A percentile compares a stretch with the other conserved stretches of the same genome.
phyloP scores from a whole-genome alignment of 2,888 invertebrate genomes.

The Netelia melanura region DNA sequence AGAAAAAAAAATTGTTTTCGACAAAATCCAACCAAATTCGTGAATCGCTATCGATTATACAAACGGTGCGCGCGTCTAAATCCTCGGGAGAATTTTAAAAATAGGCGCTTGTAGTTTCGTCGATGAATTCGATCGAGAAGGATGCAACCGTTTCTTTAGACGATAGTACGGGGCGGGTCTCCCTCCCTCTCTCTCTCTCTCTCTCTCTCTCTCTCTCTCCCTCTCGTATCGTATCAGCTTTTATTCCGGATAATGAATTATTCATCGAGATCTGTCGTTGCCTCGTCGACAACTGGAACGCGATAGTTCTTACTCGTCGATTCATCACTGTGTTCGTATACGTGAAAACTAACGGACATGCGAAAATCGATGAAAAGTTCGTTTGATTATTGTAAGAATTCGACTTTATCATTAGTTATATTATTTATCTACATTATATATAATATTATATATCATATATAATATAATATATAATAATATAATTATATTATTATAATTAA shows the following conservation, averaged over 20 bases:
- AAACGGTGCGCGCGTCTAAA: too few species aligned
- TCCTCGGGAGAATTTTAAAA: background rate
- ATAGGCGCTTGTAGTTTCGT: slow-evolving; percentile 12
- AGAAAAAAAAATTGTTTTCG: too few species aligned
- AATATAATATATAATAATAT: too few species aligned
- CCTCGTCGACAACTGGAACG: slow-evolving; percentile 43
- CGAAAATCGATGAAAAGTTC: too few species aligned
- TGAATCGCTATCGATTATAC: too few species aligned
- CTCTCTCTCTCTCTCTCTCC: too few species aligned
- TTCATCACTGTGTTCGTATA: background rate
- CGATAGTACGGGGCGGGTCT: background rate
- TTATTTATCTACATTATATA: too few species aligned
- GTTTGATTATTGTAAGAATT: background rate
- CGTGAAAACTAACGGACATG: background rate
- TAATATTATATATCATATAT: too few species aligned
- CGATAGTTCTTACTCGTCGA: slow-evolving; percentile 15
- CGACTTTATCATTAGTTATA: too few species aligned
- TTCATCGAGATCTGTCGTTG: slow-evolving; percentile 53
- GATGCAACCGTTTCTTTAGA: slow-evolving; percentile 11
- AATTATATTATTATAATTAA: too few species aligned
- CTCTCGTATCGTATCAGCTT: slow-evolving; percentile 21
- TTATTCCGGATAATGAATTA: slow-evolving; percentile 50
- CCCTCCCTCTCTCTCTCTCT: background rate
- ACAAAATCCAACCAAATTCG: too few species aligned
- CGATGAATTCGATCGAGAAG: slow-evolving; percentile 26